phyloP scores from a whole-genome alignment of 2,888 invertebrate species.

The Leptarthrus brevirostris region DNA sequence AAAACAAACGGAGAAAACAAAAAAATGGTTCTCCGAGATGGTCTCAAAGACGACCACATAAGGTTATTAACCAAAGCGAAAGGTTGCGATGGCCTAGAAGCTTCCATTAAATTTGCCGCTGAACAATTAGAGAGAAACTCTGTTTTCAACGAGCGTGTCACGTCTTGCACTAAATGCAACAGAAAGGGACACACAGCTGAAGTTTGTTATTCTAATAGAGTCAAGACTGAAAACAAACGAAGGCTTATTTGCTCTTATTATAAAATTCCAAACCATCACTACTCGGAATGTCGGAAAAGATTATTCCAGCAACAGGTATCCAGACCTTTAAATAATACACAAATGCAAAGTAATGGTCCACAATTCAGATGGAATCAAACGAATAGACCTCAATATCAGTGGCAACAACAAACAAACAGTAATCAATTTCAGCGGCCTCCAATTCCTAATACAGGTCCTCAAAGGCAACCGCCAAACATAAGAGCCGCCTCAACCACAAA shows the following conservation, averaged over 20 bases:
- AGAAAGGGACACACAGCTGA: not conserved
- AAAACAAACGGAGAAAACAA: not conserved
- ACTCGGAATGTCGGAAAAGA: not conserved
- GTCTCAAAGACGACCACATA: not conserved
- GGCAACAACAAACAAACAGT: no score
- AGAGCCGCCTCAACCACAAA: no score
- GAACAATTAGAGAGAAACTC: not conserved
- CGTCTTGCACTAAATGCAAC: not conserved
- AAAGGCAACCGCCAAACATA: no score
- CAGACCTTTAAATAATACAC: no score
- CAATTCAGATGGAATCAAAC: no score
- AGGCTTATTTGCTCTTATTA: not conserved
- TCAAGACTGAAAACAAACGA: not conserved
- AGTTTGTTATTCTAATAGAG: not conserved
- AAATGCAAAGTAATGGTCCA: no score
- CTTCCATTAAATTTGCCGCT: not conserved
- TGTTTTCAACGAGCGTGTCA: not conserved
- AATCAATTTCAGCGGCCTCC: no score
- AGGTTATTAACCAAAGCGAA: not conserved
- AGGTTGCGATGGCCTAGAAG: not conserved
- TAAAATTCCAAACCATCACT: no score
- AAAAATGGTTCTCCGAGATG: not conserved
- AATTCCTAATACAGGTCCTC: no score
- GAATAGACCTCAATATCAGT: no score
- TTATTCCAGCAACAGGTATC: slow-evolving; percentile 1